Base-by-base conservation (phyloP, 2,113 vertebrate genomes). In the Gadus chalcogrammus region DNA sequence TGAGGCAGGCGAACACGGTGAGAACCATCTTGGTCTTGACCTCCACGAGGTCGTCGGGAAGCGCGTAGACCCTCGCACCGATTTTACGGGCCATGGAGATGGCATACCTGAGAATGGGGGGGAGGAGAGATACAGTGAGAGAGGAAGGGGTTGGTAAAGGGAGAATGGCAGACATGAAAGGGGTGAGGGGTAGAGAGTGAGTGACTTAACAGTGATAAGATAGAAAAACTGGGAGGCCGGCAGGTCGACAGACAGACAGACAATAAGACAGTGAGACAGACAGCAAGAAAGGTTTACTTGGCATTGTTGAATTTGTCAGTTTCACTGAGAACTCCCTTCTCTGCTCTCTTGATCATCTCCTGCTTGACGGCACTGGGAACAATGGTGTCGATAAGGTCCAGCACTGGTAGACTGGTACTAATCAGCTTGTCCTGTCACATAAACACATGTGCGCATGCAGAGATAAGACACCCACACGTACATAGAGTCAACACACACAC, bases 1-100 rank as follows among this genome's bases (percentile, higher is more conserved):
- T 99, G 82, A 99, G 92, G 83, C 95, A 95, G 17, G 97, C 97
- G 65, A 99, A 99, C 80, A 99, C 88, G 0, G 97, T 99, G 94
- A 99, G 92, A 86, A 99, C 97, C 97, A 99, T 99, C 92, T 97
- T 98, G 72, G 95, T 95, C 71, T 98, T 98, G 81, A 99, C 95
- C 83, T 98, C 94, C 80, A 99, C 94, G 31, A 99, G 75, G 74
- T 93, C 92, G 0, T 93, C 92, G 0, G 97, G 96, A 73, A 98
- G 92, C 3, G 97, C 94, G 5, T 99, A 99, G 75, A 99, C 97
- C 70, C 94, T 94, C 70, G 96, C 96, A 66, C 97, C 96, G 0
- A 99, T 97, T 89, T 99, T 99, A 70, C 97, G 94, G 74, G 97
- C 94, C 84, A 98, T 88, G 55, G 97, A 97, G 91, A 99, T 92